Conservation (phyloP, 2,113 vertebrate genomes). For the Carollia perspicillata region DNA sequence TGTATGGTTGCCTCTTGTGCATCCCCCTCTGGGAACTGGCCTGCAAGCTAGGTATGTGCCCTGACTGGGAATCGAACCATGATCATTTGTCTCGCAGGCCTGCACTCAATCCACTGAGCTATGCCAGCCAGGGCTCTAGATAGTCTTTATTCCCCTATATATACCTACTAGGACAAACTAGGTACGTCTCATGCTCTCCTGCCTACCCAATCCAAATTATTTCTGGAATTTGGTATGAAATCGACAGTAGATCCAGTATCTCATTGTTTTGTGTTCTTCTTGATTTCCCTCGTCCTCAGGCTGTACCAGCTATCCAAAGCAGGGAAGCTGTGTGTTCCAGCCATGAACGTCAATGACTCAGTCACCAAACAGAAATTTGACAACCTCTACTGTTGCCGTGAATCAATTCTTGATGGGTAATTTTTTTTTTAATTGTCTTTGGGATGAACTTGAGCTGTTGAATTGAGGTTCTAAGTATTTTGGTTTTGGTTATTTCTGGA, state of each 20-base stretch:
- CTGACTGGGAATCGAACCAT: too few relatives aligned
- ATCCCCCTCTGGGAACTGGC: too few relatives aligned
- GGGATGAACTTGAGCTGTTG: constrained; percentile 18
- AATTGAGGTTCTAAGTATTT: constrained; percentile 17
- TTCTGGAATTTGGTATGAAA: constrained; percentile 14
- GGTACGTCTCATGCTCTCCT: neutral
- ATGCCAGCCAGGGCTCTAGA: too few relatives aligned
- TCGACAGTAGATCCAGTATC: neutral
- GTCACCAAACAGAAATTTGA: constrained; percentile 99
- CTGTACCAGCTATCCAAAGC: constrained; percentile 97
- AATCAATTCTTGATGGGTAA: constrained; percentile 97
- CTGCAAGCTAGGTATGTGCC: too few relatives aligned
- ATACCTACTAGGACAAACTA: neutral
- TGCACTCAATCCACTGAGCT: too few relatives aligned
- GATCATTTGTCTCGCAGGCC: too few relatives aligned
- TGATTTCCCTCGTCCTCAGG: constrained; percentile 69
- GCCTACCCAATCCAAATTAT: neutral
- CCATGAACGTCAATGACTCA: constrained; percentile 98
- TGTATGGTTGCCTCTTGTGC: too few relatives aligned
- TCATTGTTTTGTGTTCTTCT: neutral
- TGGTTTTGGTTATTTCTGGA: constrained; percentile 38
- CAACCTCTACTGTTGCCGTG: constrained; percentile 97
- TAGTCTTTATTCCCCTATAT: neutral
- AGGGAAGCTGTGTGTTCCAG: constrained; percentile 95
- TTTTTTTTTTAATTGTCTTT: constrained; percentile 18